Conservation (phyloP, 2,797 vertebrate genomes). For the Podarcis lilfordi region DNA sequence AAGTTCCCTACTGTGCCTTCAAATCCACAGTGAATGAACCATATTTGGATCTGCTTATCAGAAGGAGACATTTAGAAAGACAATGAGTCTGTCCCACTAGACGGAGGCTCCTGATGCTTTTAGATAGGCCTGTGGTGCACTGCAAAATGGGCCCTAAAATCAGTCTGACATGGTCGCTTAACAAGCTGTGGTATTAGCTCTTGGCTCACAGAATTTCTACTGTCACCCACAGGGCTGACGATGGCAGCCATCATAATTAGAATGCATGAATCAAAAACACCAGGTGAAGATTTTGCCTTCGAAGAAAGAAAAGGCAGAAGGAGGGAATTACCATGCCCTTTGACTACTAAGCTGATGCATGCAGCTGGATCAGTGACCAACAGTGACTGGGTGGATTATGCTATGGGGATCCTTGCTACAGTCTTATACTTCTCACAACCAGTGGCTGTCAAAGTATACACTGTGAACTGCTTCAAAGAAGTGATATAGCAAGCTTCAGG, state of each 20-base stretch:
- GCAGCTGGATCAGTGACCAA: conserved; percentile 78
- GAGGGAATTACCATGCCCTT: conserved; percentile 82
- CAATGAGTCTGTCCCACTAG: conserved; percentile 81
- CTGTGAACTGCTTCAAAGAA: conserved; percentile 71
- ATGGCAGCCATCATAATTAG: conserved; percentile 84
- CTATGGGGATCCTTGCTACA: conserved; percentile 61
- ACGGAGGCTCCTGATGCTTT: conserved; percentile 80
- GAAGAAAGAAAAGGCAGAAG: conserved; percentile 82
- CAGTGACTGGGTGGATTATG: conserved; percentile 71
- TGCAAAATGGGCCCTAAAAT: conserved; percentile 83
- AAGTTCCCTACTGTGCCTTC: conserved; percentile 81
- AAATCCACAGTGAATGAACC: conserved; percentile 82
- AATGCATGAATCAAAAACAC: conserved; percentile 82
- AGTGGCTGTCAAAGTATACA: conserved; percentile 69
- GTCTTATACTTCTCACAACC: conserved; percentile 71
- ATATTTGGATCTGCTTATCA: conserved; percentile 83
- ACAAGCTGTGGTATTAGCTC: conserved; percentile 79
- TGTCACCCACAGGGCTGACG: conserved; percentile 82
- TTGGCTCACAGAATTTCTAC: conserved; percentile 74
- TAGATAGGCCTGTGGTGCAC: conserved; percentile 80
- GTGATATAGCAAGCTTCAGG: conserved; percentile 56
- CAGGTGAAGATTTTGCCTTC: conserved; percentile 82
- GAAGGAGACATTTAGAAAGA: conserved; percentile 84
- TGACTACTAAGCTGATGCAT: conserved; percentile 80
- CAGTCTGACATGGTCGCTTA: conserved; percentile 84